Evolutionary conservation across 2,888 invertebrate species (phyloP), one percentile per base, ranked within the genome.

Genomic region (Minunthozetes semirufus): DNA sequence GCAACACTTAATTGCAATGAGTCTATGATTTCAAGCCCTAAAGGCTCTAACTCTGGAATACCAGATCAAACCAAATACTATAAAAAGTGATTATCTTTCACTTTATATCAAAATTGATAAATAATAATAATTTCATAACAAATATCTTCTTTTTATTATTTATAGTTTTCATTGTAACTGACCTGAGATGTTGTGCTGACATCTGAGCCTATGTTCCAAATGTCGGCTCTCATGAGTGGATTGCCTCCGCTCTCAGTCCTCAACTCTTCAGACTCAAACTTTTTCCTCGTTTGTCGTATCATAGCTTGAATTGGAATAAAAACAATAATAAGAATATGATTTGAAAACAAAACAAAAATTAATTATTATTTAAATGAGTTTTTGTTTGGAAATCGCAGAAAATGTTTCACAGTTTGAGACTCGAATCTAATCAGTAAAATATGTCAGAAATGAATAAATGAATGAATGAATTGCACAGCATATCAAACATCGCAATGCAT

Each of bases 151-250:
- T 53, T 53, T 48, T 48, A 11, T 48, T 48, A 56, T 6, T 53
- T 53, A 11, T 17, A 17, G 8, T 53, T 17, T 6, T 53, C 17
- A 19, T 25, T 56, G 17, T 22, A 63, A 68, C 68, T 33, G 25
- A 68, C 68, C 68, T 68, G 68, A 25, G 68, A 68, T 22, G 68
- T 68, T 4, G 68, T 68, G 46, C 68, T 68, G n/a, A 68, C 19
- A 68, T 68, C 68, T 2, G 68, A 68, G n/a, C 68, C 68, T 6
- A 42, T 42, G 68, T 46, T 68, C 68, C 68, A 68, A 46, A 68
- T 42, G 68, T 38, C 38, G 42, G 2, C 11, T 38, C 42, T 68
- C 22, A 38, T 42, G 5, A 68, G 9, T 6, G 68, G 46, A 17
- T 63, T 63, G 33, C 29, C 22, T 33, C 15, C 46, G 13, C 68